Percentiles rank a stretch among this genome's conserved stretches.
These are phyloP conservation scores for Tychaedon coryphoeus DNA, from an alignment of 2,113 vertebrate species.

Conservation along the genomic window DNA sequence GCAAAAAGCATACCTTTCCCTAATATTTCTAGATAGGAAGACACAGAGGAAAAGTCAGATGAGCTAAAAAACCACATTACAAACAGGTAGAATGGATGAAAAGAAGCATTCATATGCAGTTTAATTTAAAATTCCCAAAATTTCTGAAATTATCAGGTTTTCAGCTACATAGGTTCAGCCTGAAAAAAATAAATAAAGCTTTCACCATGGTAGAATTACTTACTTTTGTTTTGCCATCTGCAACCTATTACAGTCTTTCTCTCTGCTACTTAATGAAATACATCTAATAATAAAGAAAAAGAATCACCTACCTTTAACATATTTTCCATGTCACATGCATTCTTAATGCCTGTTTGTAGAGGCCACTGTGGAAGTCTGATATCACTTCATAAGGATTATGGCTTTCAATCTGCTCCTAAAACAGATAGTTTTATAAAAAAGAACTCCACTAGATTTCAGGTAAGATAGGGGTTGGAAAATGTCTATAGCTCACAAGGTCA, in stretches of 20 bases:
- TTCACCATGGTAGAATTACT: not conserved
- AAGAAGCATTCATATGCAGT: not conserved
- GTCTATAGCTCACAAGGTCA: not conserved
- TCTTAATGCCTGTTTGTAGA: not conserved
- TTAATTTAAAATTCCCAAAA: not conserved
- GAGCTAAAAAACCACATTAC: not conserved
- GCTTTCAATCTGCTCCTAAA: not conserved
- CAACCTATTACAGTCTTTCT: not conserved
- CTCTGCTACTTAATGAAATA: not conserved
- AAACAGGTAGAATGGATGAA: not conserved
- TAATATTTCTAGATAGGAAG: not conserved
- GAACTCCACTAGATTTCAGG: not conserved
- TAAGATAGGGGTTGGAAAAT: not conserved
- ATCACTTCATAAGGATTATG: not conserved
- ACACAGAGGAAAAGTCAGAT: not conserved
- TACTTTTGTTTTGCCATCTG: not conserved
- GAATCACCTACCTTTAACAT: fast-evolving
- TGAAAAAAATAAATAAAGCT: not conserved
- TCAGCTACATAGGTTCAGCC: not conserved
- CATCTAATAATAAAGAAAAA: not conserved
- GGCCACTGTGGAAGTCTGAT: not conserved
- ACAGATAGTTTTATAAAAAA: not conserved
- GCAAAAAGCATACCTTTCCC: not conserved
- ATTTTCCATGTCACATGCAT: not conserved
- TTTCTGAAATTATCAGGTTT: not conserved